Evolutionary conservation across 1,140 invertebrate species (phyloP), one percentile per base, ranked within the genome.

Genomic region (Drosophila dunni): DNA sequence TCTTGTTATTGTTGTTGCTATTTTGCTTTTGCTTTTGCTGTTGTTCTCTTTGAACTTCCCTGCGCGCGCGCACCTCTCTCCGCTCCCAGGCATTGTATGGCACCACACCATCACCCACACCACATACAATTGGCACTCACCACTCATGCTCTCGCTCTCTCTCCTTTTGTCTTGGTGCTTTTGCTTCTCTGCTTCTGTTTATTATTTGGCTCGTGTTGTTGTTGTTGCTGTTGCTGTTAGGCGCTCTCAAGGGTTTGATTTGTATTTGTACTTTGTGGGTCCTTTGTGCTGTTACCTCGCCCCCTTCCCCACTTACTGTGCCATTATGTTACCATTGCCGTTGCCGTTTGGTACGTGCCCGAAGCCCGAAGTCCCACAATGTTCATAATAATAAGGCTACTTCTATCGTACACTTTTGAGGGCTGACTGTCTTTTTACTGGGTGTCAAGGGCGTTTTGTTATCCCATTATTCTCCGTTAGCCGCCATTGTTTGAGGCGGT

Each of bases 361-460:
- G 48, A 40, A 40, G 38, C 7, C 36, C 36, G 36, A 10, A 38
- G 33, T 11, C 58, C 42, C 71, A 36, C 75, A 79, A 79, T 89
- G 84, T 89, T 89, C 84, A 89, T 89, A 89, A 89, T 89, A 89
- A 89, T 89, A 89, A 89, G 84, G 84, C 84, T 89, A 84, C 84
- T 89, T 83, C 75, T 75, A 69, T 45, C 67, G 68, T 45, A 44
- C 73, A 71, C 48, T 66, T 71, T 66, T 78, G 75, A 89, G 84
- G 84, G 85, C 85, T 89, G 84, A 48, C 80, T 88, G 84, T 84
- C 84, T 90, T 89, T 88, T 90, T 90, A 89, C 86, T 91, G 90
- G 89, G 90, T 91, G 90, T 91, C 90, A 91, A 91, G 90, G 90
- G 90, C 90, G 90, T 91, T 91, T 91, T 91, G 86, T 91, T 91